Evolutionary conservation across 2,888 invertebrate genomes (phyloP).

Genomic region (Eurytoma californica): DNA sequence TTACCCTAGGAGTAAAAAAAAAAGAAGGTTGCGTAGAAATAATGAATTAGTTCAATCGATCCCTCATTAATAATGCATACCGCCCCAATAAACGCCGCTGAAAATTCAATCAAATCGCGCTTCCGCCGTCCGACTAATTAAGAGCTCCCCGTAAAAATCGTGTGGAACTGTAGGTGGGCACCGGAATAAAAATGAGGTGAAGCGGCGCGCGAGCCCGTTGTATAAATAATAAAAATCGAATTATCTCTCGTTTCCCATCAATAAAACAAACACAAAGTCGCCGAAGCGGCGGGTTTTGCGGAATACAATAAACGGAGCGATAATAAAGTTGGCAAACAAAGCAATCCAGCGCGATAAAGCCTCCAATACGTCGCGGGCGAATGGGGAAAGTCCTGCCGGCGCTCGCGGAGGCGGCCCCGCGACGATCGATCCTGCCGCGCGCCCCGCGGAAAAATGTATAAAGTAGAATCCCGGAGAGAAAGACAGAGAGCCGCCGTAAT

Average conservation of each 20-base stretch:
- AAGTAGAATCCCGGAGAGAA: not conserved
- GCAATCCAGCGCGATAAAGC: slow-evolving; percentile 10
- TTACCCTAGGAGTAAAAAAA: not conserved
- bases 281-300: not conserved
- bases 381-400: not conserved
- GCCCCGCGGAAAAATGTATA: not conserved
- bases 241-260: not conserved
- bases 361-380: slow-evolving; percentile 14
- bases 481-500: not conserved
- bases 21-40: not conserved
- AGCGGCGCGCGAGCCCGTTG: not conserved
- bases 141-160: not conserved
- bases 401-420: not conserved
- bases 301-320: slow-evolving; percentile 9
- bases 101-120: not conserved
- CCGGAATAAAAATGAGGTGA: too few species aligned
- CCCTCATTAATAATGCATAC: not conserved
- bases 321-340: slow-evolving; percentile 33
- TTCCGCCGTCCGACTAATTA: not conserved
- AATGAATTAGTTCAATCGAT: not conserved
- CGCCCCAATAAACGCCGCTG: not conserved
- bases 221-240: slow-evolving; percentile 12
- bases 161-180: too few species aligned
- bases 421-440: slow-evolving; percentile 4
- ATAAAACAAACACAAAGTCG: not conserved